Evolutionary conservation across 2,113 vertebrate genomes (phyloP).

Genomic region (Dromaius novaehollandiae): DNA sequence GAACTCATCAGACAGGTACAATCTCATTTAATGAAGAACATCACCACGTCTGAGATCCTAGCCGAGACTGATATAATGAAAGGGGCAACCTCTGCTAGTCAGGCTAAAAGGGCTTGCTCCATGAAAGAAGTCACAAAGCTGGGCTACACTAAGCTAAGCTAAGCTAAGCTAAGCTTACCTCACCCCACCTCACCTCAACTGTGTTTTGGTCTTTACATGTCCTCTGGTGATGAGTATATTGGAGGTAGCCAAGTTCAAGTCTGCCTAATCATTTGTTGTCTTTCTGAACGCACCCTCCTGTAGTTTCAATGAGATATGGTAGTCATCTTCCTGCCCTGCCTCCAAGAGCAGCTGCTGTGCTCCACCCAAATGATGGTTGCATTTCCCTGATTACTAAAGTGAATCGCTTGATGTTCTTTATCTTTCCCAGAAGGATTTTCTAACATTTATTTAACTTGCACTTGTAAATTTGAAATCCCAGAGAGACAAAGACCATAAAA

Average conservation of each 20-base stretch:
- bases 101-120: neutral
- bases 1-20: neutral
- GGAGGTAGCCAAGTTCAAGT: neutral
- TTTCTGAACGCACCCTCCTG: neutral
- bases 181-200: neutral
- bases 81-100: neutral
- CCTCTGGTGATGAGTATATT: neutral
- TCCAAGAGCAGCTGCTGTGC: neutral
- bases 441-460: neutral
- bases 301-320: neutral
- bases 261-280: neutral
- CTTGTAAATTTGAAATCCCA: neutral
- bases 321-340: neutral
- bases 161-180: too few species aligned
- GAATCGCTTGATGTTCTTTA: neutral
- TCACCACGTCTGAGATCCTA: neutral
- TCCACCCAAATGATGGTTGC: neutral
- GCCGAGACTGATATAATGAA: neutral
- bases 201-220: neutral
- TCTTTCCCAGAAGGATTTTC: neutral
- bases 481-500: neutral
- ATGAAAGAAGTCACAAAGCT: neutral
- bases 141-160: too few species aligned
- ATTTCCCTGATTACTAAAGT: neutral
- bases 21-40: neutral